phyloP scores from a whole-genome alignment of 1,140 invertebrate species.

The Phymorhynchus buccinoides region DNA sequence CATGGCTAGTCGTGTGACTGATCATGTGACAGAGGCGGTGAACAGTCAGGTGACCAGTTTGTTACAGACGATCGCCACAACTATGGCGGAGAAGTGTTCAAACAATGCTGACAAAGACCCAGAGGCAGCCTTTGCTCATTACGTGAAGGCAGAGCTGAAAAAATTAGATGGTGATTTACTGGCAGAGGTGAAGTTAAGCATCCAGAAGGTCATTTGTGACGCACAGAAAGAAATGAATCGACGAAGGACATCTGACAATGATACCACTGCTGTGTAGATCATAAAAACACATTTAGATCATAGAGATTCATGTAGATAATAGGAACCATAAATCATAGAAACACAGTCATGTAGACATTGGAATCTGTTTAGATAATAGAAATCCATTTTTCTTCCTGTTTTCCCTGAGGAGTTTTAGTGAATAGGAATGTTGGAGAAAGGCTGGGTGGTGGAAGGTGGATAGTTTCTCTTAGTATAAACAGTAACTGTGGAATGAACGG shows the following conservation, averaged over 20 bases:
- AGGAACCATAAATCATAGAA: too few species aligned
- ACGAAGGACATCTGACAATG: neutral
- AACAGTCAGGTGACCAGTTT: neutral
- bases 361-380: too few species aligned
- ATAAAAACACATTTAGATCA: neutral
- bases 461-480: too few species aligned
- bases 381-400: too few species aligned
- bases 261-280: neutral
- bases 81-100: neutral
- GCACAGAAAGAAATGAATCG: constrained; percentile 29
- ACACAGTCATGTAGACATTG: too few species aligned
- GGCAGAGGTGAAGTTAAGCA: constrained; percentile 26
- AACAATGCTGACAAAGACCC: neutral
- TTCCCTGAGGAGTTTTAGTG: too few species aligned
- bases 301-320: too few species aligned
- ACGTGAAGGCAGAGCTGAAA: constrained; percentile 8
- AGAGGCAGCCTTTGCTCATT: constrained; percentile 1
- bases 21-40: neutral
- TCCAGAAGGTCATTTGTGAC: constrained; percentile 17
- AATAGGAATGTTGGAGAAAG: too few species aligned
- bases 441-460: too few species aligned
- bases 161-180: constrained; percentile 20
- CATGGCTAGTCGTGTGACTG: neutral
- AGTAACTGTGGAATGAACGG: too few species aligned
- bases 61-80: neutral